Conservation (phyloP, 2,888 invertebrate genomes). For the Parnassius orleans region DNA sequence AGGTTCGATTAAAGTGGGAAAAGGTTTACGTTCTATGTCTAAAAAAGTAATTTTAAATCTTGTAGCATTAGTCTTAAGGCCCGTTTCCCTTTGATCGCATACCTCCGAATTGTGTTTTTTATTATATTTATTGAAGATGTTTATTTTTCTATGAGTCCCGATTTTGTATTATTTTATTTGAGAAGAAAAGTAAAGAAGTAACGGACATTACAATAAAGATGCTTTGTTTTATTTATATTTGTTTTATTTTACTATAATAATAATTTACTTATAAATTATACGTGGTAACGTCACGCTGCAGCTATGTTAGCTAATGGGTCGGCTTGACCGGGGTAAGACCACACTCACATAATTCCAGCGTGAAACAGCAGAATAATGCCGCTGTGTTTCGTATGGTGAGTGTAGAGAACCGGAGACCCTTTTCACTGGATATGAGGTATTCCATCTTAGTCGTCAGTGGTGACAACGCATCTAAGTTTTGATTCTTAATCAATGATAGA, state of each 20-base stretch:
- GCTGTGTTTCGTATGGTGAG: too few relatives aligned
- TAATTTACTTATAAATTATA: too few relatives aligned
- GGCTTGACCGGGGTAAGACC: too few relatives aligned
- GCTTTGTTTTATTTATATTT: conserved; percentile 61
- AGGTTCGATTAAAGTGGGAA: conserved; percentile 1
- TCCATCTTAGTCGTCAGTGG: too few relatives aligned
- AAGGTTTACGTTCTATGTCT: conserved; percentile 2
- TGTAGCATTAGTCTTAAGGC: background rate
- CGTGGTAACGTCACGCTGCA: too few relatives aligned
- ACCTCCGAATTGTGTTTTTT: conserved; percentile 36
- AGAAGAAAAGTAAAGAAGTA: conserved; percentile 55
- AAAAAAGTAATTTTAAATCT: background rate
- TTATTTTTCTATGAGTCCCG: conserved; percentile 72
- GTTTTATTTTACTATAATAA: conserved; percentile 31
- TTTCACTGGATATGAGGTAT: too few relatives aligned
- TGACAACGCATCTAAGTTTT: too few relatives aligned
- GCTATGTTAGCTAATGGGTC: too few relatives aligned
- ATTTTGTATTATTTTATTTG: conserved; percentile 59
- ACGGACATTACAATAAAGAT: conserved; percentile 65
- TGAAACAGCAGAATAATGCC: too few relatives aligned
- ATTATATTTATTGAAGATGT: conserved; percentile 73
- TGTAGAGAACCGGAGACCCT: too few relatives aligned
- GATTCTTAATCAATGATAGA: too few relatives aligned
- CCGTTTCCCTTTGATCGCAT: conserved; percentile 7
- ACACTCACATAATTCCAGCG: too few relatives aligned